Evolutionary conservation across 2,113 vertebrate genomes (phyloP), one percentile per base, ranked within the genome.

Genomic region (Meriones unguiculatus): DNA sequence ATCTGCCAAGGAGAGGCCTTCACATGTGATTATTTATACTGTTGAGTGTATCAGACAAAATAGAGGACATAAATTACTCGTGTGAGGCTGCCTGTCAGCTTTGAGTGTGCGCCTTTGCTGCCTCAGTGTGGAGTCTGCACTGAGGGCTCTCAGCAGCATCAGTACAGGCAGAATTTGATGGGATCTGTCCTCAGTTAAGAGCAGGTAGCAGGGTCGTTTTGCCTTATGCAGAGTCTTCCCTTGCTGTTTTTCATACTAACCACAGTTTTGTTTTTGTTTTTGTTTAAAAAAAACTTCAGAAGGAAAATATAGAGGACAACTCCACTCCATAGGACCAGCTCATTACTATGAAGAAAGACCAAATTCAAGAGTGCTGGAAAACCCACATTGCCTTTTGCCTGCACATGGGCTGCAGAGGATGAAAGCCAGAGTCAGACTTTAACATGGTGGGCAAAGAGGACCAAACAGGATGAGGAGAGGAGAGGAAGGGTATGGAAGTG

Each of bases 21-120:
- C 86, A 4, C 7, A 17, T 81, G 59, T 54, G 28, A 94, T 93
- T 89, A 69, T 59, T 92, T 64, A 73, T 72, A 81, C 57, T 94
- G 82, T 73, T 80, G 75, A 78, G 67, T 20, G 30, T 22, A 67
- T 72, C 46, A 50, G 78, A 89, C 50, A 78, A 95, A 94, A 62
- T 70, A 70, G 30, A 86, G 81, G 57, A 35, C 57, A 62, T 85
- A 69, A 67, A 30, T 69, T 54, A 85, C 28, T 81, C 52, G 13
- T 5, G 32, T 11, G 6, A 64, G 20, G 46, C 80, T 76, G 78
- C 70, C 75, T 81, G 46, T 59, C 65, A 82, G 28, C 41, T 41
- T 72, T 25, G 52, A 76, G 73, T 28, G 13, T 6, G n/a, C 1
- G 46, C 77, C 28, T 77, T 77, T 72, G 76, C 89, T 76, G 59